phyloP scores from a whole-genome alignment of 2,888 invertebrate species.

The Troides oblongomaculatus region DNA sequence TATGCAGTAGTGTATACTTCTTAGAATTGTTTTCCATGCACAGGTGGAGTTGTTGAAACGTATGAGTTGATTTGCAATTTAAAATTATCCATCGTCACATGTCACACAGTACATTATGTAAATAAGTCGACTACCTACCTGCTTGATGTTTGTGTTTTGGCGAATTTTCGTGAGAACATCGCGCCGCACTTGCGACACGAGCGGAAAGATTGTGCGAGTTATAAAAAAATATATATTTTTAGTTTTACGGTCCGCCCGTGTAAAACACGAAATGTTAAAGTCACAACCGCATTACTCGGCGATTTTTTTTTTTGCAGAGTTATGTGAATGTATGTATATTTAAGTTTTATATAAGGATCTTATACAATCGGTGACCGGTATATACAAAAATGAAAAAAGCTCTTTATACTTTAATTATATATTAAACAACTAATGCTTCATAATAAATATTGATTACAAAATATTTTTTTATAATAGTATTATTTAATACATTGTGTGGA shows the following conservation, averaged over 20 bases:
- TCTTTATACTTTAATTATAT: background rate
- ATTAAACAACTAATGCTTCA: background rate
- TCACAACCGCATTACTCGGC: background rate
- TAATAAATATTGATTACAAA: background rate
- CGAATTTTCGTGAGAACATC: slow-evolving; percentile 15
- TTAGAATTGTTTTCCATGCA: background rate
- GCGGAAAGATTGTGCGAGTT: slow-evolving; percentile 14
- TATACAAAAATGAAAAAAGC: too few relatives aligned
- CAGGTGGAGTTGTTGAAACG: background rate
- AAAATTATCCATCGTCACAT: background rate
- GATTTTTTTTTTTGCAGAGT: background rate
- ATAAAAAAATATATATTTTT: slow-evolving; percentile 27
- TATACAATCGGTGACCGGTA: too few relatives aligned
- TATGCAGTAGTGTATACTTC: background rate
- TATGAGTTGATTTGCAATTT: background rate
- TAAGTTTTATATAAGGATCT: too few relatives aligned
- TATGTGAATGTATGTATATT: too few relatives aligned
- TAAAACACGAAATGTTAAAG: slow-evolving; percentile 17
- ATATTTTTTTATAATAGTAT: background rate
- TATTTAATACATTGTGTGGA: too few relatives aligned
- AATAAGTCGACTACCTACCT: slow-evolving; percentile 7
- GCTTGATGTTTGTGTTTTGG: background rate
- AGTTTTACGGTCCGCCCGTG: slow-evolving; percentile 16
- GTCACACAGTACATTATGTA: background rate
- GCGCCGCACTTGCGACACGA: background rate